Evolutionary conservation across 2,888 invertebrate genomes (phyloP), one percentile per base, ranked within the genome.

Genomic region (Elegia similella): DNA sequence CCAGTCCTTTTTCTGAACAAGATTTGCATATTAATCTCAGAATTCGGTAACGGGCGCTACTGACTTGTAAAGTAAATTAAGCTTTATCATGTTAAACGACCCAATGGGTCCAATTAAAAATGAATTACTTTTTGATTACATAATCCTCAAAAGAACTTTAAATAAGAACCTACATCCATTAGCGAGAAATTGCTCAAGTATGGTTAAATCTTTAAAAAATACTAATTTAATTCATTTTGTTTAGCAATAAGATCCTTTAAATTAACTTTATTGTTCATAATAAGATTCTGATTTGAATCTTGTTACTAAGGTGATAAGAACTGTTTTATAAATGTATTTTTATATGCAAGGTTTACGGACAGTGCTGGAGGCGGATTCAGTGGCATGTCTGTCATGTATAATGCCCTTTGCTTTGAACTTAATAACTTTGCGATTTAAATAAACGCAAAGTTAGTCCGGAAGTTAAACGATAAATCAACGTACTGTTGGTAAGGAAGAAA

Each of bases 1-100:
- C 15, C 30, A 63, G 65, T 64, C 55, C 62, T 62, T 23, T 69
- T 65, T 63, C 66, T 69, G 61, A 63, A 34, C 29, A 48, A 34
- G 50, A 50, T 50, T 34, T 34, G 50, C 50, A 50, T 50, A 50
- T 50, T 50, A 50, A 50, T 50, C 50, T 50, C 34, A 50, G n/a
- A 50, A 50, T 48, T 50, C 34, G 10, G 16, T 50, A 50, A 50
- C 34, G 50, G 34, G 16, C 34, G 50, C 50, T 50, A 50, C 50
- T 17, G 34, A 50, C 50, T 50, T 48, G 10, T 32, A 48, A 48
- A 48, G 30, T 48, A 48, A 48, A 48, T 48, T 48, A 32, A 48
- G 48, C 48, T 48, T 48, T 50, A 50, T 50, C 50, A 50, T 34
- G 16, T 50, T 50, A 50, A 50, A 50, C 50, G 50, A 50, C 6